These are phyloP conservation scores for western clawed frog (Xenopus tropicalis) DNA, from an alignment of 2,113 vertebrate species.

Conservation along the genomic window UCB_Xtro_10.0 CM004447.2:56069501-56070000, in stretches of 20 bases:
- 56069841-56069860: constrained; percentile 1
- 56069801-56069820: constrained; percentile 1
- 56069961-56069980: constrained; percentile 29
- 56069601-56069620: constrained; percentile 15
- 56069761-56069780: constrained; percentile 21
- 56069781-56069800: constrained; percentile 2
- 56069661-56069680: constrained; percentile 3
- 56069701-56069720: neutral
- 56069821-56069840: neutral
- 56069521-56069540: neutral
- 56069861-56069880: neutral
- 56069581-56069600: constrained; percentile 18
- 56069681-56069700: neutral
- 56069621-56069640: constrained; percentile 21
- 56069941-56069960: constrained; percentile 37
- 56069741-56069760: neutral
- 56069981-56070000: constrained; percentile 56
- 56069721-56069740: neutral
- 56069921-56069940: constrained; percentile 45
- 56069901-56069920: constrained; percentile 43
- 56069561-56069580: constrained; percentile 19
- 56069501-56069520: constrained; percentile 4
- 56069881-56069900: constrained; percentile 18
- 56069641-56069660: constrained; percentile 1
- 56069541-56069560: neutral